Conservation (phyloP, 2,888 invertebrate genomes). For the Peribatodes rhomboidaria region DNA sequence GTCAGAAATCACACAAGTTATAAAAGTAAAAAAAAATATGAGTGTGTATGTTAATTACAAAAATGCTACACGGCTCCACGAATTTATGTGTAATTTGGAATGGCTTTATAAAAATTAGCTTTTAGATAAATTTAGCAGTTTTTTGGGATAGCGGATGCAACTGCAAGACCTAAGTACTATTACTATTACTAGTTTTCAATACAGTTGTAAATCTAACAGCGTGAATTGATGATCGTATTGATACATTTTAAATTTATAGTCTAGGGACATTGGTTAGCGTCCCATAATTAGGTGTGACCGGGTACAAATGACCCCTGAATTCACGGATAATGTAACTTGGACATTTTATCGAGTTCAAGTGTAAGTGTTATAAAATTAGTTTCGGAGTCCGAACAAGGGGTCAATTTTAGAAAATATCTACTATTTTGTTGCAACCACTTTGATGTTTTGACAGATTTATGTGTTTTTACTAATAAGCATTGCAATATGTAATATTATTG, state of each 20-base stretch:
- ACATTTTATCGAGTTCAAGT: slow-evolving; percentile 76
- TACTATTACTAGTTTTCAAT: too few species aligned
- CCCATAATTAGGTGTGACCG: slow-evolving; percentile 73
- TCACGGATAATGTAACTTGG: slow-evolving; percentile 83
- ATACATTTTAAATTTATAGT: slow-evolving; percentile 12
- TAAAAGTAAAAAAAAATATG: too few species aligned
- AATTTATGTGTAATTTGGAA: not conserved
- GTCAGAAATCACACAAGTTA: not conserved
- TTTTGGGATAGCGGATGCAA: too few species aligned
- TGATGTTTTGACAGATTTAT: slow-evolving; percentile 71
- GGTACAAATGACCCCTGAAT: slow-evolving; percentile 75
- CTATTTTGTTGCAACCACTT: slow-evolving; percentile 67
- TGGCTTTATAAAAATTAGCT: not conserved
- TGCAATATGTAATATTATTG: too few species aligned
- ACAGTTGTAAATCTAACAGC: too few species aligned
- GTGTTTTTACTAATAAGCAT: slow-evolving; percentile 66
- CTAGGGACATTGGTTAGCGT: slow-evolving; percentile 7
- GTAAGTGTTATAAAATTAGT: slow-evolving; percentile 80
- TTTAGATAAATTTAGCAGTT: not conserved
- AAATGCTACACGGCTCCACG: too few species aligned
- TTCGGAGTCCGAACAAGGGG: slow-evolving; percentile 73
- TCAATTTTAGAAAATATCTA: slow-evolving; percentile 71
- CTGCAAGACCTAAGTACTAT: too few species aligned
- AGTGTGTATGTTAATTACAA: too few species aligned
- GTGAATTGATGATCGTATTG: not conserved